Percentiles rank a stretch among this genome's conserved stretches.
Evolutionary conservation across 2,797 vertebrate species (phyloP).

Genomic region (Rallus crepitans): DNA sequence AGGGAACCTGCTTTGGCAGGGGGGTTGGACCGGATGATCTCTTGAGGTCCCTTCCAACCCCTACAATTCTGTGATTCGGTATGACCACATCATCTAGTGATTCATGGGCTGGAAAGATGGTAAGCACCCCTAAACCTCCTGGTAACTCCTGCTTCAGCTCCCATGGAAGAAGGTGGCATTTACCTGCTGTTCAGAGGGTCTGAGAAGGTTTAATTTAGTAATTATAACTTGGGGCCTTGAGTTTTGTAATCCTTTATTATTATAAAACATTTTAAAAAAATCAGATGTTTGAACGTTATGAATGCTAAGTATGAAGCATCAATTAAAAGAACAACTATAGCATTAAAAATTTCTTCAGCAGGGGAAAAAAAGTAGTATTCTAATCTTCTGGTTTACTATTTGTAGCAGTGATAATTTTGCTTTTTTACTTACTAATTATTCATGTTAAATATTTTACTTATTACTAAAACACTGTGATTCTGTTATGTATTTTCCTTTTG

Average conservation of each 20-base stretch:
- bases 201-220: background rate
- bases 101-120: background rate
- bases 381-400: background rate
- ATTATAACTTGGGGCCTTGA: background rate
- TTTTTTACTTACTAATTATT: background rate
- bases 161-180: background rate
- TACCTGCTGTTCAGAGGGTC: background rate
- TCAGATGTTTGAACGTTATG: background rate
- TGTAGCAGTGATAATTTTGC: background rate
- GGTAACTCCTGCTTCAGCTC: background rate
- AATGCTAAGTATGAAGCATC: background rate
- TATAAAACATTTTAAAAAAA: background rate
- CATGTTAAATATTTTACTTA: background rate
- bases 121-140: background rate
- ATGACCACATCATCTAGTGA: rapidly evolving
- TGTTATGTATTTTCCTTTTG: background rate
- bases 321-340: background rate
- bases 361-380: background rate
- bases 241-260: background rate
- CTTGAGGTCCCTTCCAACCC: too few relatives aligned
- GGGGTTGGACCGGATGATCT: too few relatives aligned
- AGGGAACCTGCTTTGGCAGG: too few relatives aligned
- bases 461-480: background rate
- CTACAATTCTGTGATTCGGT: too few relatives aligned
- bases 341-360: background rate